A percentile compares a stretch with the other conserved stretches of the same genome.
phyloP scores from a whole-genome alignment of 1,140 invertebrate species.

The Drosophila rufa region DNA sequence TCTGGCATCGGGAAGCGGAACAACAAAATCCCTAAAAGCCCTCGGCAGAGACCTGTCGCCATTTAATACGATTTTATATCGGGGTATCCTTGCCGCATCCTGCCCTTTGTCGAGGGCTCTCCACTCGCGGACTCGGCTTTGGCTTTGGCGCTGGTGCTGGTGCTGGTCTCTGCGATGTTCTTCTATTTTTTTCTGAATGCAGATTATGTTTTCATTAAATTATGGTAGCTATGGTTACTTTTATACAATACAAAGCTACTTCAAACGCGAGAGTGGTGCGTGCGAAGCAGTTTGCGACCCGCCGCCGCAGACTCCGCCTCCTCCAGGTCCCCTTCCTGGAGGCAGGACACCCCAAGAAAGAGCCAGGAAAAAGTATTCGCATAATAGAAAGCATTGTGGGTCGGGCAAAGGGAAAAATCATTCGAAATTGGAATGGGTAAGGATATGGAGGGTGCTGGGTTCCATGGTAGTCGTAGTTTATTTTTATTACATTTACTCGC shows the following conservation, averaged over 20 bases:
- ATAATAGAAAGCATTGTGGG: constrained; percentile 67
- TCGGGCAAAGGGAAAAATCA: neutral
- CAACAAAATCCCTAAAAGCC: constrained; percentile 30
- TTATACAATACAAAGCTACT: constrained; percentile 83
- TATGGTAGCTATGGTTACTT: constrained; percentile 83
- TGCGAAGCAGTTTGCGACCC: constrained; percentile 46
- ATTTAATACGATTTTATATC: constrained; percentile 63
- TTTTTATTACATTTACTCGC: constrained; percentile 77
- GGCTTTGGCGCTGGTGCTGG: constrained; percentile 33
- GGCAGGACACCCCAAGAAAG: constrained; percentile 16
- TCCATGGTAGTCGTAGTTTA: constrained; percentile 71
- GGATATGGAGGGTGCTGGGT: neutral
- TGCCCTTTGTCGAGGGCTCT: constrained; percentile 3
- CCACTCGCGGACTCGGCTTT: constrained; percentile 40
- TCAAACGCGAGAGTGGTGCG: constrained; percentile 73
- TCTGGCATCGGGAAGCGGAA: constrained; percentile 35
- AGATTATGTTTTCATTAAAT: constrained; percentile 84
- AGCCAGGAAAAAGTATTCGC: constrained; percentile 63
- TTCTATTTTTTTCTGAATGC: constrained; percentile 59
- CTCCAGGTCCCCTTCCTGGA: neutral
- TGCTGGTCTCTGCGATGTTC: constrained; percentile 42
- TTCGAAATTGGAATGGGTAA: neutral
- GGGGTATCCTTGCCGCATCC: constrained; percentile 6
- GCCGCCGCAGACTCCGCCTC: constrained; percentile 34
- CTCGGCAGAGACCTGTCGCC: constrained; percentile 39